phyloP scores from a whole-genome alignment of 2,797 vertebrate genomes.

The Chelidonichthys spinosus region DNA sequence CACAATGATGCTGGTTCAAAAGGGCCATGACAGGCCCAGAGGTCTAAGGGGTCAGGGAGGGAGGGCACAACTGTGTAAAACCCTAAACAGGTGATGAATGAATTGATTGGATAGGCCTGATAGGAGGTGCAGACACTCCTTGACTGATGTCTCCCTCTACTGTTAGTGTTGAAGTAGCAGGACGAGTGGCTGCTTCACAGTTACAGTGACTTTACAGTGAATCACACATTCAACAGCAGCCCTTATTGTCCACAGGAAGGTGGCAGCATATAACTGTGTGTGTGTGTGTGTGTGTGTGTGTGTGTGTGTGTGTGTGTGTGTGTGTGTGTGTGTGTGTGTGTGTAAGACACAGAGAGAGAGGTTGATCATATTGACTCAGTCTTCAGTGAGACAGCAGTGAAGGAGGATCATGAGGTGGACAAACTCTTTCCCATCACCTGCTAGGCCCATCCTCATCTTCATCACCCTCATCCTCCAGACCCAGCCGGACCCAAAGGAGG shows the following conservation, averaged over 20 bases:
- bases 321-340: neutral
- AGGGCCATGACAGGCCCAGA: neutral
- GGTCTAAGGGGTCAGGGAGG: neutral
- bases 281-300: neutral
- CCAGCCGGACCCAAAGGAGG: conserved; percentile 30
- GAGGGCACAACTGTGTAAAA: neutral
- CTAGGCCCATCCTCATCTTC: neutral
- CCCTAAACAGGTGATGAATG: neutral
- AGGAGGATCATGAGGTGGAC: conserved; percentile 60
- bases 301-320: neutral
- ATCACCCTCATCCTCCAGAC: neutral
- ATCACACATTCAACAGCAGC: neutral
- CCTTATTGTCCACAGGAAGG: neutral
- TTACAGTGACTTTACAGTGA: too few species aligned
- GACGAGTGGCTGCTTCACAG: too few species aligned
- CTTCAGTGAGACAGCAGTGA: conserved; percentile 32
- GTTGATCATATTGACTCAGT: conserved; percentile 21
- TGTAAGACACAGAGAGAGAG: neutral
- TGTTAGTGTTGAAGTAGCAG: neutral
- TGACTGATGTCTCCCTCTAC: neutral
- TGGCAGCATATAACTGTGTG: neutral
- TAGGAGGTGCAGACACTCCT: neutral
- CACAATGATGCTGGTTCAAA: too few species aligned
- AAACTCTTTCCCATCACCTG: conserved; percentile 1
- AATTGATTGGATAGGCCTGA: neutral